phyloP scores from a whole-genome alignment of 2,113 vertebrate species.

The Hucho hucho region DNA sequence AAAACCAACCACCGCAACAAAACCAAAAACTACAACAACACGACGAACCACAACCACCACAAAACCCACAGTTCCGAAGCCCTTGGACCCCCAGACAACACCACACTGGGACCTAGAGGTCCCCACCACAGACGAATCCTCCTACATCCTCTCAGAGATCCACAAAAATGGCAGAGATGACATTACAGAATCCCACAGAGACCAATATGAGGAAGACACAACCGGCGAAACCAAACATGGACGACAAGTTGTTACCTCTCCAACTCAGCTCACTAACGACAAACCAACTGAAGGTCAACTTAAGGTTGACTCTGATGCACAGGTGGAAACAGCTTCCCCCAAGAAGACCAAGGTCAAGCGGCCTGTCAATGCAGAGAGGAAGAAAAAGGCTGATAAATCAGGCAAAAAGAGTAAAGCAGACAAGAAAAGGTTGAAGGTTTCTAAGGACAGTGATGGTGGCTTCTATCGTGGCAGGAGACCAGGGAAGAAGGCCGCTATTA shows the following conservation, averaged over 20 bases:
- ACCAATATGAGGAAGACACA: constrained; percentile 75
- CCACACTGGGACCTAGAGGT: constrained; percentile 21
- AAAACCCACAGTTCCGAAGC: constrained; percentile 26
- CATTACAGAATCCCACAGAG: constrained; percentile 64
- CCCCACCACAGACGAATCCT: constrained; percentile 37
- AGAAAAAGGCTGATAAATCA: constrained; percentile 66
- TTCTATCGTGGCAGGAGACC: constrained; percentile 71
- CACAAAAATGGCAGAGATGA: constrained; percentile 51
- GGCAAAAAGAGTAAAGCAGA: constrained; percentile 78
- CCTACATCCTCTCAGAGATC: constrained; percentile 53
- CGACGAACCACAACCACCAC: background rate
- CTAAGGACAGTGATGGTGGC: constrained; percentile 64
- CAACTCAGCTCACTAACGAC: constrained; percentile 64
- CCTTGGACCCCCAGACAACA: constrained; percentile 48
- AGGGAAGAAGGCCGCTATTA: constrained; percentile 66
- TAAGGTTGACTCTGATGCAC: constrained; percentile 51
- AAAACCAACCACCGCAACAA: constrained; percentile 1
- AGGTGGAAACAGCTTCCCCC: constrained; percentile 33
- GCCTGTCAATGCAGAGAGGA: constrained; percentile 70
- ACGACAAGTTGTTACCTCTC: constrained; percentile 54
- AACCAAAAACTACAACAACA: constrained; percentile 10
- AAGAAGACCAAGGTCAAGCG: constrained; percentile 72
- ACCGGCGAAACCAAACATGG: constrained; percentile 60
- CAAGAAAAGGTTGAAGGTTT: constrained; percentile 72
- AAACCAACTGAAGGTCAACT: constrained; percentile 74